Evolutionary conservation across 2,888 invertebrate species (phyloP), one percentile per base, ranked within the genome.

Genomic region (Dioctria rufipes): DNA sequence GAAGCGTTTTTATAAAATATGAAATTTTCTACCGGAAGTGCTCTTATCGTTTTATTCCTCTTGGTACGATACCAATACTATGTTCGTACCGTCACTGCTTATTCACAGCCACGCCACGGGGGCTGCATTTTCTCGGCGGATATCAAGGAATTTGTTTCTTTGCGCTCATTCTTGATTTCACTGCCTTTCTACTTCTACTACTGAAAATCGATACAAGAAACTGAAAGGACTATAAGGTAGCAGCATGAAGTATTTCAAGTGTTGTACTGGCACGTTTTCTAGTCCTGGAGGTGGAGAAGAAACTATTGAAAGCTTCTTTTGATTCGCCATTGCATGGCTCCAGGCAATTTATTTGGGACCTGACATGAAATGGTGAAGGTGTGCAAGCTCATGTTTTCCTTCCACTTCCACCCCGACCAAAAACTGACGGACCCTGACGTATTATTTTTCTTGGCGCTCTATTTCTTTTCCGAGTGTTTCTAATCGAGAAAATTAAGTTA

Each of bases 351-450:
- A 83, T 83, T 83, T 78, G 66, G 78, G 83, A 81, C 82, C 82
- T 83, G 82, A 82, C 81, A 82, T 82, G 78, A 83, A 83, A 83
- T 78, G 75, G 80, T 81, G 80, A 83, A 84, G 84, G 84, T 84
- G 84, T 84, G 83, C 84, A 84, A 84, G 84, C 83, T 84, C 82
- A 83, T 84, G 84, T 83, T 83, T 82, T 82, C 81, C 80, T 83
- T 82, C 84, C 82, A 25, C 25, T 25, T 25, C 25, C 25, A 25
- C 25, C 25, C 25, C 25, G 25, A 25, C 2, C 25, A 25, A 81
- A 39, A 39, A 46, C 46, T 77, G 77, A 77, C 77, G 77, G 77
- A 37, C 46, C 77, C 37, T 6, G 63, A 63, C 49, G 77, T 77
- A 77, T 77, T 77, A 77, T 63, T 54, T 51, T 42, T 46, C 73